A percentile compares a stretch with the other conserved stretches of the same genome.
Conservation (phyloP, 1,140 invertebrate species). For the Aphidius ervi region DNA sequence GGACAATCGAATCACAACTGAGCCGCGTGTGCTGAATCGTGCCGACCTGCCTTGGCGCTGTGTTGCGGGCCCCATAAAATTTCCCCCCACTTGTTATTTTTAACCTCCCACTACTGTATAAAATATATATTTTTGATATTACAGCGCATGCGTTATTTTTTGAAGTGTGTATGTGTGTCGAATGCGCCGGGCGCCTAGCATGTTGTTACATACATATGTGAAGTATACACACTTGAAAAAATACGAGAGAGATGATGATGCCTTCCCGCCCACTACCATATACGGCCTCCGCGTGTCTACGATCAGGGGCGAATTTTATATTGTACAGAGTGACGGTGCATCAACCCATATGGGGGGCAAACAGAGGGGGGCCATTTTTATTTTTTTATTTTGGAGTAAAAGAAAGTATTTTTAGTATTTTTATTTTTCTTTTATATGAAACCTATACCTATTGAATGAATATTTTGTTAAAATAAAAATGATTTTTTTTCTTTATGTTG, state of each 20-base stretch:
- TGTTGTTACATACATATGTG: too few relatives aligned
- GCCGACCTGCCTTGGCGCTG: conserved; percentile 23
- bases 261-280: conserved; percentile 50
- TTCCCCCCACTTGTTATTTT: too few relatives aligned
- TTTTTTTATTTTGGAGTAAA: background rate
- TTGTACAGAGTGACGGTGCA: background rate
- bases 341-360: background rate
- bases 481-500: too few relatives aligned
- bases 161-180: conserved; percentile 23
- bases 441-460: too few relatives aligned
- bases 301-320: conserved; percentile 23
- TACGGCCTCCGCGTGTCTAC: conserved; percentile 44
- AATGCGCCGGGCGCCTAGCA: too few relatives aligned
- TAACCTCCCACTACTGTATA: too few relatives aligned
- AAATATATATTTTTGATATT: too few relatives aligned
- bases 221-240: conserved; percentile 11
- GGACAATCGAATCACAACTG: conserved; percentile 47
- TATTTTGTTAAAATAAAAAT: too few relatives aligned
- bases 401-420: background rate
- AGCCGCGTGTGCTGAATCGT: conserved; percentile 34
- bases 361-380: background rate
- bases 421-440: too few relatives aligned
- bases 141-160: conserved; percentile 16
- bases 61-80: conserved; percentile 7
- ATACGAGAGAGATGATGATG: conserved; percentile 20